phyloP scores from a whole-genome alignment of 1,140 invertebrate genomes.

The Lamellibrachia luymesi region DNA sequence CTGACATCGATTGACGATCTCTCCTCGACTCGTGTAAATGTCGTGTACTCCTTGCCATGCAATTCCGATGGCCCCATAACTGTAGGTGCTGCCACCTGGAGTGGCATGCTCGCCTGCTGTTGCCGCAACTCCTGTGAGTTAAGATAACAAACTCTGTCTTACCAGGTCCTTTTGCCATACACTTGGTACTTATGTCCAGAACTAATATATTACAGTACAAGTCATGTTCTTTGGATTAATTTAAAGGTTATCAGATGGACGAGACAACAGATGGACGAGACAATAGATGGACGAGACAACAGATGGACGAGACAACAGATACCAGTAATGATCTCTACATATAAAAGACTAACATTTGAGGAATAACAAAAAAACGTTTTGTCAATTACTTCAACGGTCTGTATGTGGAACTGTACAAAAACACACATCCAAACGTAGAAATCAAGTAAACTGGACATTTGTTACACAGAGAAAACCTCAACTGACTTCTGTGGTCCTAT shows the following conservation, averaged over 20 bases:
- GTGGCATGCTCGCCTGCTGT: neutral
- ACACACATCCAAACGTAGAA: too few relatives aligned
- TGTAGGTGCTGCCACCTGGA: neutral
- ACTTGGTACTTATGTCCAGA: too few relatives aligned
- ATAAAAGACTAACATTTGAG: neutral
- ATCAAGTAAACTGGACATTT: too few relatives aligned
- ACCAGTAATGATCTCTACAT: neutral
- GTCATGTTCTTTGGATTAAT: neutral
- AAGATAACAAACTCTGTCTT: neutral
- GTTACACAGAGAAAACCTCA: too few relatives aligned
- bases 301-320: neutral
- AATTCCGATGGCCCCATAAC: neutral
- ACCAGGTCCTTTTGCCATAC: too few relatives aligned
- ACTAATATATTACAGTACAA: too few relatives aligned
- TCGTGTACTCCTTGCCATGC: constrained; percentile 3
- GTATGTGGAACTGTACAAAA: too few relatives aligned
- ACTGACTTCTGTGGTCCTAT: neutral
- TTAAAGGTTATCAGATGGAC: neutral
- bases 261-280: neutral
- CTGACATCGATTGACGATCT: neutral
- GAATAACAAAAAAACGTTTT: neutral
- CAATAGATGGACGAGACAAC: too few relatives aligned
- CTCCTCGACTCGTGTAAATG: constrained; percentile 12
- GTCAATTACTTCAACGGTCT: neutral
- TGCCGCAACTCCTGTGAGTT: neutral